Conservation (phyloP, 1,140 invertebrate species). For the Drosophila ogumai region DNA sequence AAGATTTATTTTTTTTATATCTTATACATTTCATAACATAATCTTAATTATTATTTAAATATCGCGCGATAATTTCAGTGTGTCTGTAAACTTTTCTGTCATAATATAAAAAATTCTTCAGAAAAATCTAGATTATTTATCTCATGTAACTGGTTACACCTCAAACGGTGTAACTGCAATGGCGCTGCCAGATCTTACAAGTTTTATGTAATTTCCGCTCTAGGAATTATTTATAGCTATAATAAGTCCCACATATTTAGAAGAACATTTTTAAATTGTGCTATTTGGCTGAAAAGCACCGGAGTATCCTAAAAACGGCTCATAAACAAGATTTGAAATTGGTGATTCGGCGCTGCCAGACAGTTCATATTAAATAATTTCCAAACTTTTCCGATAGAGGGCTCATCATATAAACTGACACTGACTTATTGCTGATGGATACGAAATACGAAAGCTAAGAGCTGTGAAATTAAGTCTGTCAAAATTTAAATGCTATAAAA, state of each 20-base stretch:
- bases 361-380: background rate
- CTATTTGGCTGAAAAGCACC: fast-evolving
- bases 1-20: background rate
- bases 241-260: background rate
- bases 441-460: too few species aligned
- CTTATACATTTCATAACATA: too few species aligned
- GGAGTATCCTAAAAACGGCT: too few species aligned
- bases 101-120: background rate
- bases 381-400: background rate
- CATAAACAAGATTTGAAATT: background rate
- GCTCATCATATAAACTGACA: fast-evolving
- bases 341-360: background rate
- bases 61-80: background rate
- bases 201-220: fast-evolving
- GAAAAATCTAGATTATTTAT: background rate
- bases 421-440: background rate
- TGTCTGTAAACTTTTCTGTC: too few species aligned
- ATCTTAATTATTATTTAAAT: background rate
- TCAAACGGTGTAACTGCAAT: too few species aligned
- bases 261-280: too few species aligned
- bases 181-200: background rate
- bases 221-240: background rate
- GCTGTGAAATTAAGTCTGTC: background rate
- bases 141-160: background rate
- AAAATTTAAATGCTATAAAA: background rate